Evolutionary conservation across 2,113 vertebrate species (phyloP).

Genomic region (Platycercus adscitus): DNA sequence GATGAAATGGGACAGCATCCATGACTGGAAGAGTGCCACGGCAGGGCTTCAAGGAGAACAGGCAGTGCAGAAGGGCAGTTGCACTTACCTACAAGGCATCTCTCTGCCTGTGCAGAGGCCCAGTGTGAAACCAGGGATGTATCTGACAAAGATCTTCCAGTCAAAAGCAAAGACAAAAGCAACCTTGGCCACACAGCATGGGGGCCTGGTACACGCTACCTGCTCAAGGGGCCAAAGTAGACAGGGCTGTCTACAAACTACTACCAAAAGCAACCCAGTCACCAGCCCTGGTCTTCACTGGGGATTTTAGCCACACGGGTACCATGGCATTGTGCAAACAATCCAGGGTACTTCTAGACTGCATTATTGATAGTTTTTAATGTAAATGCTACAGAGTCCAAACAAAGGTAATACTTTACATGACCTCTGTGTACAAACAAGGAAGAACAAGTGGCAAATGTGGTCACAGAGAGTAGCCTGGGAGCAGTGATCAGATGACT

Average conservation of each 20-base stretch:
- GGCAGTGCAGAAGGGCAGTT: neutral
- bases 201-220: neutral
- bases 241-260: neutral
- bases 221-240: neutral
- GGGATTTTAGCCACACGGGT: neutral
- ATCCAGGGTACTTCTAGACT: neutral
- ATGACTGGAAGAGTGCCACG: neutral
- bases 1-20: neutral
- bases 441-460: neutral
- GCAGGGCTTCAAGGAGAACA: neutral
- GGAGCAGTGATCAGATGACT: neutral
- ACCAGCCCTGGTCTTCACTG: neutral
- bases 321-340: neutral
- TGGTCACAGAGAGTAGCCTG: neutral
- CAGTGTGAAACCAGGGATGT: neutral
- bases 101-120: neutral
- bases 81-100: neutral
- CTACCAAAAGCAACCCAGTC: neutral
- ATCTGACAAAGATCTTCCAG: neutral
- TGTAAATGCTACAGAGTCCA: neutral
- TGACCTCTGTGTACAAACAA: neutral
- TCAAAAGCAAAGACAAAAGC: constrained; percentile 1
- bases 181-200: neutral
- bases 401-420: neutral
- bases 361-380: neutral